Evolutionary conservation across 2,888 invertebrate species (phyloP), one percentile per base, ranked within the genome.

Genomic region (Erynnis tages): DNA sequence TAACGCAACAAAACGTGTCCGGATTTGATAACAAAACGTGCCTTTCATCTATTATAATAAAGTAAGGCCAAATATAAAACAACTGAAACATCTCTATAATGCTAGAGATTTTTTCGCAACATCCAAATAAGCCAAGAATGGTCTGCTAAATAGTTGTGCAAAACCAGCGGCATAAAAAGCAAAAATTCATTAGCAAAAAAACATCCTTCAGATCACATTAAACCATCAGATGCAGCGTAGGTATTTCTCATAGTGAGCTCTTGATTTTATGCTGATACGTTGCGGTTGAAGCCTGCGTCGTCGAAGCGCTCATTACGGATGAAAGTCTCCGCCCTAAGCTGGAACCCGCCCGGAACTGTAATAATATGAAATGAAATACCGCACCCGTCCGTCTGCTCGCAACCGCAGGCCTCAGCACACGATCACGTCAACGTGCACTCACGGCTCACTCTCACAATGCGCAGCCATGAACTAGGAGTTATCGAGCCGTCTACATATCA

Each of bases 321-420:
- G 82, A 80, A 83, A 82, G 80, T 78, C 70, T 30, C 76, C 78
- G 73, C 73, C 55, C 55, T 69, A 63, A 66, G 67, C 60, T 62
- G 61, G 64, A n/a, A n/a, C n/a, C n/a, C n/a, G n/a, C n/a, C n/a
- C n/a, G n/a, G 71, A 68, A 66, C 71, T 66, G 72, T 76, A 81
- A 80, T 82, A 82, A 81, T 74, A 66, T 71, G 71, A 79, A 83
- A 84, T 82, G 76, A 75, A 81, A 81, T 77, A 79, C 69, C 69
- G 64, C 71, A 70, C 63, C 71, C 66, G 69, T 63, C 67, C 63
- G 76, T 79, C 77, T 79, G 73, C 71, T 65, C 62, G 67, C 64
- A 70, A 80, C 82, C 84, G 73, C 82, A 80, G 69, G 63, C 60
- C 71, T 64, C 19, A 48, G 54, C 59, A 62, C 60, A 69, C 64